A percentile compares a stretch with the other conserved stretches of the same genome.
Conservation (phyloP, 2,888 invertebrate species). For the Trachelus tabidus region DNA sequence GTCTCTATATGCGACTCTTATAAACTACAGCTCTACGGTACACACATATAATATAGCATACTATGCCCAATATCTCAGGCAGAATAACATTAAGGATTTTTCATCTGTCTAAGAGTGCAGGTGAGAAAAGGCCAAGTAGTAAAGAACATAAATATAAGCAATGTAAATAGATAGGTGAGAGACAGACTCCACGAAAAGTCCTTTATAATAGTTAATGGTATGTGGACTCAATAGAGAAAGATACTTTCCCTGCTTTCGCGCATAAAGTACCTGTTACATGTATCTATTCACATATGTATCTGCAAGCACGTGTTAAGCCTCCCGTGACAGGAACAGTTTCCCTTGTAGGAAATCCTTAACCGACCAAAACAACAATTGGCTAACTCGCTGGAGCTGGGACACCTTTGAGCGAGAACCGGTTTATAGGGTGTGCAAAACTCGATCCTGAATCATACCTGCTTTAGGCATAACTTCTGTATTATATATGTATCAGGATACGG, state of each 20-base stretch:
- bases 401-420: slow-evolving; percentile 35
- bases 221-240: slow-evolving; percentile 26
- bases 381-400: not conserved
- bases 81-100: not conserved
- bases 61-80: not conserved
- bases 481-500: not conserved
- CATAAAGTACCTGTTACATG: slow-evolving; percentile 13
- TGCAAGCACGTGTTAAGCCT: not conserved
- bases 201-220: not conserved
- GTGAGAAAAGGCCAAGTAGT: not conserved
- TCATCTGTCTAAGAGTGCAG: not conserved
- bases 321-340: not conserved
- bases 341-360: not conserved
- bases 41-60: not conserved
- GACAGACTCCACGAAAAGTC: not conserved
- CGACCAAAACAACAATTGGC: not conserved
- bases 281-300: not conserved
- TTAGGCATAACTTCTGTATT: not conserved
- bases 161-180: too few relatives aligned
- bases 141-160: not conserved
- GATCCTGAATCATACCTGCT: slow-evolving; percentile 38
- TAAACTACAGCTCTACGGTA: not conserved
- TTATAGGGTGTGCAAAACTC: slow-evolving; percentile 10
- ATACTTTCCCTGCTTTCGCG: slow-evolving; percentile 54
- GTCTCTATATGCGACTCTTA: not conserved